Evolutionary conservation across 2,113 vertebrate genomes (phyloP).

Genomic region (Azemiops feae): DNA sequence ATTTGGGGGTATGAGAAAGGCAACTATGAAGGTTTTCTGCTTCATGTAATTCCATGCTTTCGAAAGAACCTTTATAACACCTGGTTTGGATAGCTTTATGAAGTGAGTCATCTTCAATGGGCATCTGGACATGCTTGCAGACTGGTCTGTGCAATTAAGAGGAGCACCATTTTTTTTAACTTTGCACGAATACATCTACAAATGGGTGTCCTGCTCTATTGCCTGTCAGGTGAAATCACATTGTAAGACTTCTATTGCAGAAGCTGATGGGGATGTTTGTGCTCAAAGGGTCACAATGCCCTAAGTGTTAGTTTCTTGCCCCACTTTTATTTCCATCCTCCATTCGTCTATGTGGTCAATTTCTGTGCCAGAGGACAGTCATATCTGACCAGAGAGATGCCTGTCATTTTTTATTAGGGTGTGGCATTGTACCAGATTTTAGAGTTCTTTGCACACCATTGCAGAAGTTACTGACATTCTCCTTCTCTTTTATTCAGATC

Average conservation of each 20-base stretch:
- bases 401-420: neutral
- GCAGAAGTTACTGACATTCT: neutral
- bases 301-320: neutral
- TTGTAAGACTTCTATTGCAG: neutral
- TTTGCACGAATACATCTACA: neutral
- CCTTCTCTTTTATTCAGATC: neutral
- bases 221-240: neutral
- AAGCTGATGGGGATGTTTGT: neutral
- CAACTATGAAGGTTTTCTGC: neutral
- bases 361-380: neutral
- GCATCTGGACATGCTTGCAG: neutral
- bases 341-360: neutral
- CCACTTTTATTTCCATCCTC: neutral
- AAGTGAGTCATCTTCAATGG: neutral
- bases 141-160: neutral
- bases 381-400: neutral
- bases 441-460: neutral
- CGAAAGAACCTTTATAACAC: neutral
- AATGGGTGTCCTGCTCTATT: neutral
- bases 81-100: neutral
- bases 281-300: neutral
- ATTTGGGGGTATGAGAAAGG: neutral
- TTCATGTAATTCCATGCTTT: too few species aligned
- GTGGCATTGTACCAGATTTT: neutral
- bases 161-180: neutral